Percentiles rank a stretch among this genome's conserved stretches.
Conservation (phyloP, 2,113 vertebrate species). For the Microtus oregoni region DNA sequence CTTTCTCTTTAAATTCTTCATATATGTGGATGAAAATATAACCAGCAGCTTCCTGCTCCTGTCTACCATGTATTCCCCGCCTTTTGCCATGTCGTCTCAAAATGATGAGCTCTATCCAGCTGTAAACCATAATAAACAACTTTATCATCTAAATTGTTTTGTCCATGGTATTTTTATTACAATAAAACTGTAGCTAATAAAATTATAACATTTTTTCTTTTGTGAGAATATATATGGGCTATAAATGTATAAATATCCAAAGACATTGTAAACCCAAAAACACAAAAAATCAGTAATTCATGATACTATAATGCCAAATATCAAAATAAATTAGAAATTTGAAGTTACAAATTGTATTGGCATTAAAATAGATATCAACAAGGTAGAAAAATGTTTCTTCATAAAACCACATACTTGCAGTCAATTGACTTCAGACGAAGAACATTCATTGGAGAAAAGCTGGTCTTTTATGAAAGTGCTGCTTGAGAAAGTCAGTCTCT, state of each 20-base stretch:
- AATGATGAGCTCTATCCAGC: not conserved
- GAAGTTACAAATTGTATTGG: not conserved
- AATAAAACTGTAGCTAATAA: not conserved
- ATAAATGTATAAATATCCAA: not conserved
- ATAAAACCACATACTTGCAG: not conserved
- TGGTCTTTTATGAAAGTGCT: not conserved
- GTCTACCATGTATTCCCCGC: not conserved
- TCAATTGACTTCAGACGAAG: not conserved
- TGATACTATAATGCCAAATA: not conserved
- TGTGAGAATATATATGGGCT: not conserved
- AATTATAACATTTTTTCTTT: not conserved
- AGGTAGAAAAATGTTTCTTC: not conserved
- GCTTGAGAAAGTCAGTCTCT: not conserved
- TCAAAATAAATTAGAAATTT: not conserved
- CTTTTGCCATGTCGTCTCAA: not conserved
- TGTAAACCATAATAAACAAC: not conserved
- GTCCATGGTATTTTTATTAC: not conserved
- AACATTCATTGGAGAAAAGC: not conserved
- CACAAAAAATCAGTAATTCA: not conserved
- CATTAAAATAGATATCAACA: not conserved
- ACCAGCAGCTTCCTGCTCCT: not conserved
- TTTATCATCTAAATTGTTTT: not conserved
- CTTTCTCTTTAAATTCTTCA: not conserved
- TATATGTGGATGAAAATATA: not conserved
- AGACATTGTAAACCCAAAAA: not conserved